phyloP scores from a whole-genome alignment of 2,113 vertebrate species.

The Nothoprocta perdicaria region DNA sequence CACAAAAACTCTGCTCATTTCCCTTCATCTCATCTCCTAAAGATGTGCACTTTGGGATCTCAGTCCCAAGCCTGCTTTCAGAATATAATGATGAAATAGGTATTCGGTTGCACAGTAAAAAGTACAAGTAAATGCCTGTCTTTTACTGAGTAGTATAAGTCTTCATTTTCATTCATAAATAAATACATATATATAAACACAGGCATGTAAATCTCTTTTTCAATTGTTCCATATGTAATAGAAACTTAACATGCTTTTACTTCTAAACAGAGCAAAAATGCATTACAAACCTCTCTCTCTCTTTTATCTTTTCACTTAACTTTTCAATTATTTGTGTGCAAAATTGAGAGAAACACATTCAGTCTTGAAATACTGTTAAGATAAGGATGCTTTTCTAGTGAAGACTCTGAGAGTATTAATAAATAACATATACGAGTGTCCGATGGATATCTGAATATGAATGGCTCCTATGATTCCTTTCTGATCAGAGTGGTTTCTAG shows the following conservation, averaged over 20 bases:
- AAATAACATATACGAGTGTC: neutral
- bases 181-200: neutral
- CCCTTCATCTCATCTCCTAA: neutral
- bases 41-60: rapidly evolving
- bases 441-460: neutral
- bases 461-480: neutral
- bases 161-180: neutral
- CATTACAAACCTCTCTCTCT: neutral
- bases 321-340: neutral
- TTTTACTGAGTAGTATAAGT: neutral
- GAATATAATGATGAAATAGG: neutral
- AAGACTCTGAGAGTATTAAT: neutral
- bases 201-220: neutral
- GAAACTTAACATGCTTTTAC: neutral
- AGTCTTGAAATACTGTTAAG: neutral
- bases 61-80: neutral
- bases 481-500: neutral
- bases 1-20: neutral
- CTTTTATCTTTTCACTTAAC: neutral
- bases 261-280: neutral
- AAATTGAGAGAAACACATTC: neutral
- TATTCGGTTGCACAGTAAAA: neutral
- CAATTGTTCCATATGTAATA: neutral
- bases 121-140: neutral
- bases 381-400: neutral